Conservation (phyloP, 1,140 invertebrate genomes). For the Ptiloglossa arizonensis region DNA sequence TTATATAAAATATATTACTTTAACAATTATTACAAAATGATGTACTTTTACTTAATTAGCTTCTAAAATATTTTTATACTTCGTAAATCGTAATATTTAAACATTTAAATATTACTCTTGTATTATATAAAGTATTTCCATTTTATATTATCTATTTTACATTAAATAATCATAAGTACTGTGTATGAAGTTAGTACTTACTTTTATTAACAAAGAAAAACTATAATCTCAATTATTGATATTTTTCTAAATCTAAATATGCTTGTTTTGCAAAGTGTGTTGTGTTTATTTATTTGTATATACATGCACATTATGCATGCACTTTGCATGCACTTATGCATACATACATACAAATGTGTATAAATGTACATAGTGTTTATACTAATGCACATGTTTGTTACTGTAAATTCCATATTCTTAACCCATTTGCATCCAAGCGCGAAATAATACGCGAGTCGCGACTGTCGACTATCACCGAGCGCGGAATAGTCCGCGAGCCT, state of each 20-base stretch:
- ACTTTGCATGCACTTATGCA: background rate
- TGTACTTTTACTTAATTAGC: background rate
- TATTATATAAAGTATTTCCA: background rate
- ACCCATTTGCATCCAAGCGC: too few relatives aligned
- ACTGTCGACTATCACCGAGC: too few relatives aligned
- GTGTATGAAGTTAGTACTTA: background rate
- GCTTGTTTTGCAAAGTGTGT: background rate
- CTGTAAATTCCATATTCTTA: background rate
- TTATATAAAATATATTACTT: background rate
- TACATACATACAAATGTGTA: background rate
- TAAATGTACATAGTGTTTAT: background rate
- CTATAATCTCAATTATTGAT: too few relatives aligned
- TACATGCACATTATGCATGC: background rate
- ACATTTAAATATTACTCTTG: background rate
- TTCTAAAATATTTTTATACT: background rate
- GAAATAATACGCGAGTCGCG: too few relatives aligned
- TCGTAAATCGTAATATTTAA: background rate
- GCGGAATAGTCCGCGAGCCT: too few relatives aligned
- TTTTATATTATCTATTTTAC: background rate
- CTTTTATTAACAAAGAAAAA: background rate
- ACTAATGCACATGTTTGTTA: background rate
- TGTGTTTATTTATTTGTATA: background rate
- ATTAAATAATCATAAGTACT: background rate
- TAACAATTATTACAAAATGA: background rate
- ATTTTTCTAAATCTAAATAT: conserved; percentile 10